Conservation (phyloP, 1,140 invertebrate species). For the Gonatopus flavifemur region DNA sequence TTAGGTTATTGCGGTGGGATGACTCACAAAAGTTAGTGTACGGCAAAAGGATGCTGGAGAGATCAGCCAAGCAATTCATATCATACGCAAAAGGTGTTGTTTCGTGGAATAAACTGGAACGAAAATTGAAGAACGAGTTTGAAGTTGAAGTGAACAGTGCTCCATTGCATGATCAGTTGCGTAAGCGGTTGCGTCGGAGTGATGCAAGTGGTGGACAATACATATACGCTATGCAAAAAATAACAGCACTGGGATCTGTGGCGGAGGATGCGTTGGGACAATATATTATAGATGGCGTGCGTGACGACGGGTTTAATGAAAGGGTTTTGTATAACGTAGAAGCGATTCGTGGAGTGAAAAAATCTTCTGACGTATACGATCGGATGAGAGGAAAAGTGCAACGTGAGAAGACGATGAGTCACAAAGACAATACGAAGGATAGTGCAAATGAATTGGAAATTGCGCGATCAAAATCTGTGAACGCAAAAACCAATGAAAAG, state of each 20-base stretch:
- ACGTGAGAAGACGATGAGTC: not conserved
- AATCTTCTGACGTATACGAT: conserved; percentile 13
- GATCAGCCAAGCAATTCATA: conserved; percentile 16
- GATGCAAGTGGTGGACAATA: conserved; percentile 24
- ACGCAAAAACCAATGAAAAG: not conserved
- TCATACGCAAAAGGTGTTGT: not conserved
- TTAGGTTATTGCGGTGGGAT: conserved; percentile 4
- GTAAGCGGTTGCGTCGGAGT: not conserved
- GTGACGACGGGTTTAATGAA: conserved; percentile 19
- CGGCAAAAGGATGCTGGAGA: conserved; percentile 10
- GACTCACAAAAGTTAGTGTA: conserved; percentile 17
- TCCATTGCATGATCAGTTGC: conserved; percentile 5
- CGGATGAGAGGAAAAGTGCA: conserved; percentile 1
- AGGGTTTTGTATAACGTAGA: conserved; percentile 14
- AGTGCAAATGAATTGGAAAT: not conserved
- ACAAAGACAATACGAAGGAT: not conserved
- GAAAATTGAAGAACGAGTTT: conserved; percentile 4
- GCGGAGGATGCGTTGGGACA: conserved; percentile 29
- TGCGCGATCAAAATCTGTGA: not conserved
- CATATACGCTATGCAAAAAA: conserved; percentile 25
- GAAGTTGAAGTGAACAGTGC: conserved; percentile 2
- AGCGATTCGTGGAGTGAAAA: conserved; percentile 9
- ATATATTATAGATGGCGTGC: conserved; percentile 35
- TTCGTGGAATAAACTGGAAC: not conserved
- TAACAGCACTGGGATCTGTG: conserved; percentile 21